A percentile compares a stretch with the other conserved stretches of the same genome.
phyloP scores from a whole-genome alignment of 2,113 vertebrate genomes.

The Plestiodon gilberti region DNA sequence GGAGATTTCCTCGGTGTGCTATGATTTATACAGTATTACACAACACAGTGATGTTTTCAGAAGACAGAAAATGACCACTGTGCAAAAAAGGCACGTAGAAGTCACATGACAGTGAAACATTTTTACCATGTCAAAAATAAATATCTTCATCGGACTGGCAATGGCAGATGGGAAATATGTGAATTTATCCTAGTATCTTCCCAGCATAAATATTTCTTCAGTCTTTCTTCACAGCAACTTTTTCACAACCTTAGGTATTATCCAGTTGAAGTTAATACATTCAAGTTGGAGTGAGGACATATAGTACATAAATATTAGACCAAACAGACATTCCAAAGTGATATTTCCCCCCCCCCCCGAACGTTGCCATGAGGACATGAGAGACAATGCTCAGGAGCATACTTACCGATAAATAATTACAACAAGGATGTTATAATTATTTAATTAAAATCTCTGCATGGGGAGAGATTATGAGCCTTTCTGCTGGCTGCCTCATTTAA shows the following conservation, averaged over 20 bases:
- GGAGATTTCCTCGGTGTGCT: neutral
- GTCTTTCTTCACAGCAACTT: neutral
- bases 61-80: neutral
- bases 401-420: slow-evolving; percentile 83
- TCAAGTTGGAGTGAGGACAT: neutral
- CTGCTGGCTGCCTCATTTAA: slow-evolving; percentile 78
- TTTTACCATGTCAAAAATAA: neutral
- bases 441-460: slow-evolving; percentile 82
- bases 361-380: slow-evolving; percentile 64
- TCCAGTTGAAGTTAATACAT: neutral
- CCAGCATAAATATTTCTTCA: neutral
- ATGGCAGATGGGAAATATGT: too few species aligned
- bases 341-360: slow-evolving; percentile 60
- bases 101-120: neutral
- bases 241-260: neutral
- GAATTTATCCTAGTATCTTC: neutral
- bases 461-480: slow-evolving; percentile 80
- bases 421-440: slow-evolving; percentile 79
- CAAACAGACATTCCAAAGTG: slow-evolving; percentile 32
- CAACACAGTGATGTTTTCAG: neutral
- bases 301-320: neutral
- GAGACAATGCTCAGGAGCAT: slow-evolving; percentile 77
- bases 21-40: neutral
- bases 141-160: too few species aligned
- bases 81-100: neutral